Evolutionary conservation across 2,888 invertebrate species (phyloP).

Genomic region (Rotaria macrura): DNA sequence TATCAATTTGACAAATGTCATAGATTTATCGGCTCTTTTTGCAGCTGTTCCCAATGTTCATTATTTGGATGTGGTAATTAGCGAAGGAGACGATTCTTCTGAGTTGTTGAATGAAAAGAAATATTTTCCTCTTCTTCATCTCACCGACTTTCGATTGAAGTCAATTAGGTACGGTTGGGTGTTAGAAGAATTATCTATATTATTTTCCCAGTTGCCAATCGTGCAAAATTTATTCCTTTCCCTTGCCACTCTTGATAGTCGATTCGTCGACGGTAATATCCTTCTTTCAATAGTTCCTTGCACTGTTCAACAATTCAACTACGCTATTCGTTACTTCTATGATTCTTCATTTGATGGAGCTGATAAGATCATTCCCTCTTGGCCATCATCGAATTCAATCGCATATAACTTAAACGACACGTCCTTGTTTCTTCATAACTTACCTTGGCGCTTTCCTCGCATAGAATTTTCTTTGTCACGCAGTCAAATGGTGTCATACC

Average conservation of each 20-base stretch:
- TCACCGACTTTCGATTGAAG: not conserved
- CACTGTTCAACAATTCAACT: not conserved
- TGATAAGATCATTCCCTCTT: not conserved
- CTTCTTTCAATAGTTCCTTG: not conserved
- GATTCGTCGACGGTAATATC: not conserved
- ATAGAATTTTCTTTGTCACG: too few species aligned
- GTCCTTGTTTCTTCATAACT: not conserved
- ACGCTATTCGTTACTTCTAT: not conserved
- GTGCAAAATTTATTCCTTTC: not conserved
- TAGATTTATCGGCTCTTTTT: not conserved
- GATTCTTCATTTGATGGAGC: too few species aligned
- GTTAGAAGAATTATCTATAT: not conserved
- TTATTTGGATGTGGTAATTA: not conserved
- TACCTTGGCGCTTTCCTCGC: not conserved
- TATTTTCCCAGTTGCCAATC: not conserved
- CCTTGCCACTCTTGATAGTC: not conserved
- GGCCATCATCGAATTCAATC: not conserved
- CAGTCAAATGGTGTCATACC: too few species aligned
- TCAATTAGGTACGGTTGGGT: not conserved
- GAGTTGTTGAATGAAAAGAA: not conserved
- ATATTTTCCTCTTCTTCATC: not conserved
- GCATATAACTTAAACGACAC: not conserved
- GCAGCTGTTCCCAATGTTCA: not conserved
- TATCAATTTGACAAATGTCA: not conserved
- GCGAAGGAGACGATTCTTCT: not conserved